Percentiles rank a stretch among this genome's conserved stretches.
Evolutionary conservation across 2,888 invertebrate species (phyloP).

Genomic region (Unio delphinus): DNA sequence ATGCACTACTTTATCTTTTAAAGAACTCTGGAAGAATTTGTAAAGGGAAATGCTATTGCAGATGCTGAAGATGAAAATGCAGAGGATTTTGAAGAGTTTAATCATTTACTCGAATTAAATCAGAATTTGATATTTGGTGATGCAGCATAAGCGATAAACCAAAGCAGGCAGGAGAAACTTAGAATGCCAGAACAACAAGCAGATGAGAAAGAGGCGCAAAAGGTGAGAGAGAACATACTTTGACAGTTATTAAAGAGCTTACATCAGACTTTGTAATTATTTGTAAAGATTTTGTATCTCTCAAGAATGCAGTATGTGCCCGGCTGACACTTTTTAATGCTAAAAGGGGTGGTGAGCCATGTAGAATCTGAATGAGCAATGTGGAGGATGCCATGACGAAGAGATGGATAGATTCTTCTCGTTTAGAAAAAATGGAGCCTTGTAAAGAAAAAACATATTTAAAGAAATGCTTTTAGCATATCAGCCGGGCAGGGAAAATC

Average conservation of each 20-base stretch:
- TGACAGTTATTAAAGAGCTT: conserved; percentile 3
- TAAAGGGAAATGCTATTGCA: conserved; percentile 2
- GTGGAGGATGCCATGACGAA: conserved; percentile 6
- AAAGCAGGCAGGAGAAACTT: conserved; percentile 7
- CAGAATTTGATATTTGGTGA: conserved; percentile 5
- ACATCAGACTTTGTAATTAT: conserved; percentile 11
- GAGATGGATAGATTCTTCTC: conserved; percentile 16
- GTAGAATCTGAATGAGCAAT: conserved; percentile 17
- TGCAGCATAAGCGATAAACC: conserved; percentile 10
- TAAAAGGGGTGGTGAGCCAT: conserved; percentile 27
- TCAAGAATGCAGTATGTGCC: conserved; percentile 17
- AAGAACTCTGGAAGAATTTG: not conserved
- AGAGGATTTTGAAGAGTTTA: not conserved
- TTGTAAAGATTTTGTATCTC: conserved; percentile 9
- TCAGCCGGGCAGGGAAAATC: not conserved
- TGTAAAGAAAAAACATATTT: conserved; percentile 9
- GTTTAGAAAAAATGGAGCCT: conserved; percentile 2
- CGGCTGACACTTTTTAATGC: conserved; percentile 31
- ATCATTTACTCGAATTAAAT: conserved; percentile 1
- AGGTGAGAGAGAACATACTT: conserved; percentile 6
- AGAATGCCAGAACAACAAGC: conserved; percentile 17
- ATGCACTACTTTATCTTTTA: conserved; percentile 5
- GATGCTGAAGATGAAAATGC: conserved; percentile 6
- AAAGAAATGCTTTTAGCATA: conserved; percentile 12
- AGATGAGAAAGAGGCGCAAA: conserved; percentile 7